Evolutionary conservation across 2,888 invertebrate species (phyloP).

Genomic region (Nineta flava): DNA sequence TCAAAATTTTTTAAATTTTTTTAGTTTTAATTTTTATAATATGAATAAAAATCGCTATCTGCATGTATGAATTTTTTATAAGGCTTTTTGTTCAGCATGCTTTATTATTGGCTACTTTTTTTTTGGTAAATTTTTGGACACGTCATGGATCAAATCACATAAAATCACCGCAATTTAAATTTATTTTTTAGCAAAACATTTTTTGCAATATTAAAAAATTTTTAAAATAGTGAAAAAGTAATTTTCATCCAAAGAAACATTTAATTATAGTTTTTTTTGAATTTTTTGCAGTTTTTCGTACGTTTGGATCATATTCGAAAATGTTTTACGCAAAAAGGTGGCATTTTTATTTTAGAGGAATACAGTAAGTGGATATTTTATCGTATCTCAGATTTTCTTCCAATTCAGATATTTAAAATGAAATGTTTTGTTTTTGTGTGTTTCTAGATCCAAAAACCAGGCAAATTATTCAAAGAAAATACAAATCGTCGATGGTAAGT

Average conservation of each 20-base stretch:
- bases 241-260: too few species aligned
- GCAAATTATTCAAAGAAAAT: conserved; percentile 90
- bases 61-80: not conserved
- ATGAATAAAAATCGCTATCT: not conserved
- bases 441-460: conserved; percentile 92
- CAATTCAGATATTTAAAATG: conserved; percentile 3
- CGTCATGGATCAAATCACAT: too few species aligned
- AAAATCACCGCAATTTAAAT: too few species aligned
- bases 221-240: too few species aligned
- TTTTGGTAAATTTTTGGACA: too few species aligned
- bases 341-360: conserved; percentile 98
- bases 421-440: conserved; percentile 9
- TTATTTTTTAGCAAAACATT: too few species aligned
- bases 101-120: too few species aligned
- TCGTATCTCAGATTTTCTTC: not conserved
- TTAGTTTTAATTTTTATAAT: not conserved
- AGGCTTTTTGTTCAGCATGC: not conserved
- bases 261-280: not conserved
- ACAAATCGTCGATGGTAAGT: conserved; percentile 96
- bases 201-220: too few species aligned
- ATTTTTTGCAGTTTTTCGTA: conserved; percentile 88
- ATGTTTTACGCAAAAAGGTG: conserved; percentile 98
- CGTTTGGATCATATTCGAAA: conserved; percentile 97
- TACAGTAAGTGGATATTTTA: conserved; percentile 69
- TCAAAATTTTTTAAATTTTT: conserved; percentile 12